Conservation (phyloP, 2,113 vertebrate genomes). For the Tupaia tana region DNA sequence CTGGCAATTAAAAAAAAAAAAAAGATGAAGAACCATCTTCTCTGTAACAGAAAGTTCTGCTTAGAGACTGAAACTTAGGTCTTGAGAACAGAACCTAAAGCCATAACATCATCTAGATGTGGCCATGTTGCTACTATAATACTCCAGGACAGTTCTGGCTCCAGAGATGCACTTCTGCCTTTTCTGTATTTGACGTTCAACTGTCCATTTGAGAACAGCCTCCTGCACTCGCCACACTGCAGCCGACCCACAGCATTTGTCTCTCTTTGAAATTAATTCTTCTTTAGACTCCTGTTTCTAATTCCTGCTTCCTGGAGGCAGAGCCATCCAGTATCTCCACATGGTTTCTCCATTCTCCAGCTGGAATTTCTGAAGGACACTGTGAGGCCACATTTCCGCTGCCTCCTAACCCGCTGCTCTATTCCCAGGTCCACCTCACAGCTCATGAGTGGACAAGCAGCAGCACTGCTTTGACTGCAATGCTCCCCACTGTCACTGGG, state of each 20-base stretch:
- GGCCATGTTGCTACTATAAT: neutral
- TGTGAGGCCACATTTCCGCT: constrained; percentile 64
- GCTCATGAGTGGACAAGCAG: neutral
- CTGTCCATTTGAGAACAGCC: neutral
- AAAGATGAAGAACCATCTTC: no score
- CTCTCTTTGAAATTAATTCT: neutral
- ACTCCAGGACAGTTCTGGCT: neutral
- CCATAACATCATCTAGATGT: neutral
- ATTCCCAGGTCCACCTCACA: neutral
- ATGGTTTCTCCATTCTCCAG: constrained; percentile 57
- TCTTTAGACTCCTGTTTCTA: neutral
- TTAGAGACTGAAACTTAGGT: neutral
- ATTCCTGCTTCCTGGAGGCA: constrained; percentile 36
- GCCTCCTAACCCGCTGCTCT: constrained; percentile 74
- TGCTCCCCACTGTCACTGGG: neutral
- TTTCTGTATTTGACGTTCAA: neutral
- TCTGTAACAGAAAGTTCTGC: neutral
- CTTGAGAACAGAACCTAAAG: neutral
- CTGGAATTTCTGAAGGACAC: constrained; percentile 64
- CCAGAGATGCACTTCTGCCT: fast-evolving
- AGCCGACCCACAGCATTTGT: neutral
- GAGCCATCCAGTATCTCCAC: constrained; percentile 11
- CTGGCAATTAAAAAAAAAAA: no score
- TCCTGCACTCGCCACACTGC: neutral
- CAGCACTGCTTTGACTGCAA: neutral